Evolutionary conservation across 2,113 vertebrate genomes (phyloP).

Genomic region (Oryzias javanicus): DNA sequence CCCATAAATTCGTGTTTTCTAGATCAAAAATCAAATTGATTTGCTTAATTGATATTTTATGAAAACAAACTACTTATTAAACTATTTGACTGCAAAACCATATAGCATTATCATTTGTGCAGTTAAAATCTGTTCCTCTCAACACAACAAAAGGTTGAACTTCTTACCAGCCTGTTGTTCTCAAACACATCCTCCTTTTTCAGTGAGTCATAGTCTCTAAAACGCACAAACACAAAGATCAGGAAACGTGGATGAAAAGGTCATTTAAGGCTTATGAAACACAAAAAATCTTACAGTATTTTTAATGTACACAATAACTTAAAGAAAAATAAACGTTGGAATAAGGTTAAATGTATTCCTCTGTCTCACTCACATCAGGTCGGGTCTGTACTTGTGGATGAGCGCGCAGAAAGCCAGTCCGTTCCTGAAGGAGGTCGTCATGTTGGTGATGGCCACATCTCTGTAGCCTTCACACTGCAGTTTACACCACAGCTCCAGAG

Average conservation of each 20-base stretch:
- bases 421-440: slow-evolving; percentile 94
- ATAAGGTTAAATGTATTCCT: too few relatives aligned
- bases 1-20: too few relatives aligned
- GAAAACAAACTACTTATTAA: background rate
- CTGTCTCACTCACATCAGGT: slow-evolving; percentile 87
- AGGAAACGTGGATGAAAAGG: background rate
- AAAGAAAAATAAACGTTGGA: too few relatives aligned
- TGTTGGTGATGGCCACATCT: slow-evolving; percentile 89
- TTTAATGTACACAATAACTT: too few relatives aligned
- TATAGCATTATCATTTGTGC: background rate
- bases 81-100: background rate
- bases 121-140: background rate
- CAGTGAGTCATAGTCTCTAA: slow-evolving; percentile 88
- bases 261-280: too few relatives aligned
- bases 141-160: slow-evolving; percentile 37
- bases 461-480: slow-evolving; percentile 88
- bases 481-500: slow-evolving; percentile 92
- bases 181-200: slow-evolving; percentile 91
- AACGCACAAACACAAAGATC: slow-evolving; percentile 21
- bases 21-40: too few relatives aligned
- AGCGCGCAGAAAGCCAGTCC: slow-evolving; percentile 96
- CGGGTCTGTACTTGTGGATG: slow-evolving; percentile 91
- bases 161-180: slow-evolving; percentile 96
- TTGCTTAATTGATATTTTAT: too few relatives aligned
- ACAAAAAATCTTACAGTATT: too few relatives aligned